Conservation (phyloP, 35 echinoderm and acorn worm species). For the Amphiura filiformis region DNA sequence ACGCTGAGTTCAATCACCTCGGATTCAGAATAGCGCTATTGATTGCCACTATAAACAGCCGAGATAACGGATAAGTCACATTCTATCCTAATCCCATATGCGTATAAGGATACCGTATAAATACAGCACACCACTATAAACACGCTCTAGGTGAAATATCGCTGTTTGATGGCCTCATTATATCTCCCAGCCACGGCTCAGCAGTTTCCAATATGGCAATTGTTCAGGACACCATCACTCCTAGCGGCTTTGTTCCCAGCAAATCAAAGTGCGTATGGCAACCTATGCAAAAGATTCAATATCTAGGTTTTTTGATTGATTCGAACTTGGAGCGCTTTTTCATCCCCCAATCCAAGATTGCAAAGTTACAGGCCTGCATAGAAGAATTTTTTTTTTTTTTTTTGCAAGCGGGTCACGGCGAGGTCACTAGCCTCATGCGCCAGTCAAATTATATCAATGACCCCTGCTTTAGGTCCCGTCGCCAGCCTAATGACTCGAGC, state of each 20-base stretch:
- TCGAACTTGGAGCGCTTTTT: not conserved
- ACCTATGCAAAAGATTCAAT: not conserved
- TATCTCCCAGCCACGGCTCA: not conserved
- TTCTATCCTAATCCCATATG: no score
- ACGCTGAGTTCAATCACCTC: no score
- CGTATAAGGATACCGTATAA: no score
- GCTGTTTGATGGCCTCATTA: slow-evolving; percentile 11
- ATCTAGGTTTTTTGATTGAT: not conserved
- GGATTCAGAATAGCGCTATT: no score
- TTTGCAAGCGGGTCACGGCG: not conserved
- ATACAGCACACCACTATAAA: no score
- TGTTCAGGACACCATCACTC: not conserved
- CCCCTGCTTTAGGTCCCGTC: not conserved
- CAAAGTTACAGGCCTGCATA: not conserved
- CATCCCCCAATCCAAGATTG: not conserved
- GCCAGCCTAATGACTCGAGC: slow-evolving; percentile 10
- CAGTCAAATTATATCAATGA: slow-evolving; percentile 26
- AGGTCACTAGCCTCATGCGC: not conserved
- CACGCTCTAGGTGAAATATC: no score
- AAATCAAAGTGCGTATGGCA: slow-evolving; percentile 11
- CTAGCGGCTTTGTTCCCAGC: slow-evolving; percentile 15
- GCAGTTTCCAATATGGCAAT: not conserved
- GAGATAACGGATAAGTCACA: no score
- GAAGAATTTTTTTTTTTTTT: not conserved
- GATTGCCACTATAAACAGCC: no score